A percentile compares a stretch with the other conserved stretches of the same genome.
phyloP scores from a whole-genome alignment of 1,140 invertebrate species.

The Apocrypta bakeri region DNA sequence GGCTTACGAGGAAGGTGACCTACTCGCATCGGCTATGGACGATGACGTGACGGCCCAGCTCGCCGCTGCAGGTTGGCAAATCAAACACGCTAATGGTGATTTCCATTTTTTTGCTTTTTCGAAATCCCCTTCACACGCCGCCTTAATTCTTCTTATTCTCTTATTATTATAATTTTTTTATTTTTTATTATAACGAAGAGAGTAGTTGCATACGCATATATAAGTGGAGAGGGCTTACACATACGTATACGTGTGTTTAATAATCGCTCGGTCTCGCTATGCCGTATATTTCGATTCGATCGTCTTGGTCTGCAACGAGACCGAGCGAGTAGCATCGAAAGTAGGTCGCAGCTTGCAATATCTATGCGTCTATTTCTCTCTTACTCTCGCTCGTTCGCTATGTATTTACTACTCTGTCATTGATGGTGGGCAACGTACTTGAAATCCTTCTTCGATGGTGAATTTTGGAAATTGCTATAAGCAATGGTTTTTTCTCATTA shows the following conservation, averaged over 20 bases:
- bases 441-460: slow-evolving; percentile 34
- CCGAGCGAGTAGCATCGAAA: slow-evolving; percentile 2
- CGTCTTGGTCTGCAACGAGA: slow-evolving; percentile 31
- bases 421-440: slow-evolving; percentile 14
- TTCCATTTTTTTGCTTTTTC: slow-evolving; percentile 75
- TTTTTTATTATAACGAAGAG: neutral
- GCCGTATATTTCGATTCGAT: slow-evolving; percentile 18
- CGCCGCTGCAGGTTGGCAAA: slow-evolving; percentile 90
- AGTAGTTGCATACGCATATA: no score
- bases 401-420: neutral
- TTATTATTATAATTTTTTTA: slow-evolving; percentile 8
- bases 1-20: slow-evolving; percentile 84
- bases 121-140: slow-evolving; percentile 18
- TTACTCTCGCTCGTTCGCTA: neutral
- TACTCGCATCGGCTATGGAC: slow-evolving; percentile 87
- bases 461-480: slow-evolving; percentile 49
- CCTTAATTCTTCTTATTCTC: neutral
- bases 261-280: neutral
- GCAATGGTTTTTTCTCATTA: slow-evolving; percentile 42
- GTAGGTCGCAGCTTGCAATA: slow-evolving; percentile 40
- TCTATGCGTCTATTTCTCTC: neutral
- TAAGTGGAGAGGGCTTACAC: no score
- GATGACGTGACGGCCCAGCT: slow-evolving; percentile 97
- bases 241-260: neutral
- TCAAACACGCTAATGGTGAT: slow-evolving; percentile 76